Evolutionary conservation across 2,113 vertebrate species (phyloP).

Genomic region (Caranx melampygus): DNA sequence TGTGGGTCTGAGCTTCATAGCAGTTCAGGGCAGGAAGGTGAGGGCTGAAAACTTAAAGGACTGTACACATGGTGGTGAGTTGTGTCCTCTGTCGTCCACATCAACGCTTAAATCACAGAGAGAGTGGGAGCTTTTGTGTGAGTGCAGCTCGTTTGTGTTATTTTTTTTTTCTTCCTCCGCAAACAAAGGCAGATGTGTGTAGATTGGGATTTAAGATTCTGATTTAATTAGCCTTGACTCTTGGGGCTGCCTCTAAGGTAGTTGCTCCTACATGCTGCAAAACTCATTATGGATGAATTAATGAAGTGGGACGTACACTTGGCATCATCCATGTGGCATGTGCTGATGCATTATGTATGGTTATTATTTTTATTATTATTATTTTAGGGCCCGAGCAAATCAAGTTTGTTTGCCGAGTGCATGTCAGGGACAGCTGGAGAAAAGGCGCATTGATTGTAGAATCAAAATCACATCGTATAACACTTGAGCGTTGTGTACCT

Average conservation of each 20-base stretch:
- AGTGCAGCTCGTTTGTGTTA: constrained; percentile 42
- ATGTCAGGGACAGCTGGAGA: constrained; percentile 38
- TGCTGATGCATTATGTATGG: constrained; percentile 81
- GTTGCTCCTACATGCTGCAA: constrained; percentile 76
- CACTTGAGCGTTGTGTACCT: neutral
- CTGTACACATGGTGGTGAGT: neutral
- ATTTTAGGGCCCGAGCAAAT: constrained; percentile 66
- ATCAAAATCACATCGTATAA: constrained; percentile 14
- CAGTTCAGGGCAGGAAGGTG: neutral
- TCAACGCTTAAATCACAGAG: neutral
- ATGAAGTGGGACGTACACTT: constrained; percentile 80
- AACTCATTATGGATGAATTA: constrained; percentile 84
- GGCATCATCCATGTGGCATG: constrained; percentile 74
- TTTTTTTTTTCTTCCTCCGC: constrained; percentile 27
- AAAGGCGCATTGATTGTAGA: constrained; percentile 33
- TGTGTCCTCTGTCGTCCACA: constrained; percentile 5
- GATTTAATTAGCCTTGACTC: constrained; percentile 80
- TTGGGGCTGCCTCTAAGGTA: constrained; percentile 74
- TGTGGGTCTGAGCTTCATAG: neutral
- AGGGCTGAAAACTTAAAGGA: neutral
- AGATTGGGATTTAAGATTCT: constrained; percentile 77
- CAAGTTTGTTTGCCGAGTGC: constrained; percentile 58
- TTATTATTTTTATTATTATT: constrained; percentile 71
- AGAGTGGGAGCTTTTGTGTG: constrained; percentile 14
- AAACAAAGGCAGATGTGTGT: constrained; percentile 78